Percentiles rank a stretch among this genome's conserved stretches.
phyloP scores from a whole-genome alignment of 2,797 vertebrate species.

The Pipistrellus pipistrellus region DNA sequence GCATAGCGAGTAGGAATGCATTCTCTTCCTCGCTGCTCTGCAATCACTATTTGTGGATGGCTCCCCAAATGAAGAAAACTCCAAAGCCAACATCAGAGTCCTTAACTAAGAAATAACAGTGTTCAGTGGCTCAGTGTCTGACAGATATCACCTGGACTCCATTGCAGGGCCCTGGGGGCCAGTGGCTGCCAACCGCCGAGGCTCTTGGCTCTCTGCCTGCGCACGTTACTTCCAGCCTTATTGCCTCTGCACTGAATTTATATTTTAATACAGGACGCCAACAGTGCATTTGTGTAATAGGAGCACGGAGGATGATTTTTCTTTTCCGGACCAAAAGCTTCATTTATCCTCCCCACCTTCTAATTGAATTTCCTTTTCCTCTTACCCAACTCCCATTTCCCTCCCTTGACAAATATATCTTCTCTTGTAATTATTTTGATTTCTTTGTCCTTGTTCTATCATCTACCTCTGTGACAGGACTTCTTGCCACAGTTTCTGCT shows the following conservation, averaged over 20 bases:
- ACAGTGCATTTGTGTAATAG: constrained; percentile 76
- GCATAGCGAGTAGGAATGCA: constrained; percentile 2
- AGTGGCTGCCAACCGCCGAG: constrained; percentile 70
- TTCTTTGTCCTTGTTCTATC: background rate
- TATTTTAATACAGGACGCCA: constrained; percentile 77
- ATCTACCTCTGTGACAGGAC: background rate
- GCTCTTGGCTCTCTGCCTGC: constrained; percentile 79
- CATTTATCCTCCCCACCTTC: constrained; percentile 64
- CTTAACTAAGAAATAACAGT: constrained; percentile 82
- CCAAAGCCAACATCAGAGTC: constrained; percentile 71
- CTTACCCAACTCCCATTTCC: background rate
- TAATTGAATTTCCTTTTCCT: constrained; percentile 74
- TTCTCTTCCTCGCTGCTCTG: constrained; percentile 20
- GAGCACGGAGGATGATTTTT: constrained; percentile 52
- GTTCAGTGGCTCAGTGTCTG: constrained; percentile 69
- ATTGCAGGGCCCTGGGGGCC: constrained; percentile 56
- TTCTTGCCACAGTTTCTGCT: background rate
- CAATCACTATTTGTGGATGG: constrained; percentile 68
- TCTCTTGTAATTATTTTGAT: constrained; percentile 30
- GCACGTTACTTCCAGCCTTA: constrained; percentile 67
- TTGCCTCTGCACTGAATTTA: constrained; percentile 75
- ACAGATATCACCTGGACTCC: constrained; percentile 77
- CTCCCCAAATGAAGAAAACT: constrained; percentile 66
- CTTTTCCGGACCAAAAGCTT: constrained; percentile 58
- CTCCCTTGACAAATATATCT: constrained; percentile 47